phyloP scores from a whole-genome alignment of 2,888 invertebrate genomes.

The Morpho helenor region DNA sequence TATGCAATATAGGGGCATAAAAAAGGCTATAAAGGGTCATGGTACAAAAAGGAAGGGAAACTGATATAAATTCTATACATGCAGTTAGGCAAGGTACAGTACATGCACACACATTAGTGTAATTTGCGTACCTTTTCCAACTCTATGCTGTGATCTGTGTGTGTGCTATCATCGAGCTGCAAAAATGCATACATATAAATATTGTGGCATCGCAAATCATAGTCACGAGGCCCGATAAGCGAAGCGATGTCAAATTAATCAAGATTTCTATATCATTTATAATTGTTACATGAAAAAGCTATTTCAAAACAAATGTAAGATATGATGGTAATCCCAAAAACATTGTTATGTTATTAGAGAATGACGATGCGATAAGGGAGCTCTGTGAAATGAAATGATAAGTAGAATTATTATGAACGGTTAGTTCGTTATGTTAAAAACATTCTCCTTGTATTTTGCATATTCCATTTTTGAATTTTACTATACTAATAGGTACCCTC shows the following conservation, averaged over 20 bases:
- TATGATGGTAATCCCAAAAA: constrained; percentile 4
- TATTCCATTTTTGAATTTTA: background rate
- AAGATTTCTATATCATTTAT: background rate
- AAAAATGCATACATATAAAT: constrained; percentile 74
- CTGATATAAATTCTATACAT: constrained; percentile 25
- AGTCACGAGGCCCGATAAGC: constrained; percentile 17
- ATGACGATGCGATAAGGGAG: constrained; percentile 1
- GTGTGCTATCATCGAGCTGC: constrained; percentile 78
- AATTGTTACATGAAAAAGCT: constrained; percentile 6
- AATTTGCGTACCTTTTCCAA: constrained; percentile 78
- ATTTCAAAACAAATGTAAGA: constrained; percentile 6
- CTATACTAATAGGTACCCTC: no score
- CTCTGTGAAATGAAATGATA: constrained; percentile 4
- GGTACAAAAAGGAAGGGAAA: no score
- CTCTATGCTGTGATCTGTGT: constrained; percentile 76
- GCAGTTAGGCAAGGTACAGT: constrained; percentile 43
- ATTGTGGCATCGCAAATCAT: constrained; percentile 51
- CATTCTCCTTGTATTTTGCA: background rate
- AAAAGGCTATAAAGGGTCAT: no score
- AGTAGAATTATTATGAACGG: background rate
- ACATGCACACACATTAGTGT: constrained; percentile 64
- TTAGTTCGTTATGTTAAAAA: background rate
- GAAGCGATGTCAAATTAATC: constrained; percentile 15
- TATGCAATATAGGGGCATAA: no score
- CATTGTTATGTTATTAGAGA: background rate